Percentiles rank a stretch among this genome's conserved stretches.
Evolutionary conservation across 2,113 vertebrate species (phyloP).

Genomic region (Scytalopus superciliaris): DNA sequence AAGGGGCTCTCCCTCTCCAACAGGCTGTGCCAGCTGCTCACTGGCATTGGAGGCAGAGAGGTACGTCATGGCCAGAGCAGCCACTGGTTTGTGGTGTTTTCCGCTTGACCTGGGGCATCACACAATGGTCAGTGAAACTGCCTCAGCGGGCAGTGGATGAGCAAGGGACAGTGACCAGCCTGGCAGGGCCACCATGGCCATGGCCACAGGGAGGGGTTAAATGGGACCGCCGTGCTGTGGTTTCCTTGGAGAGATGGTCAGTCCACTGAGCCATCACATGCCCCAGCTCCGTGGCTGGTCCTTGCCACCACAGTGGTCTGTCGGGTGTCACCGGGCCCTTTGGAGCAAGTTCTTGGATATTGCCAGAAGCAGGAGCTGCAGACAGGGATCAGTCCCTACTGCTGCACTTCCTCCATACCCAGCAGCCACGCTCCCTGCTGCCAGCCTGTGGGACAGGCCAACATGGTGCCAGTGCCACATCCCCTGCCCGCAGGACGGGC

Average conservation of each 20-base stretch:
- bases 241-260: rapidly evolving
- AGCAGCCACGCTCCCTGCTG: rapidly evolving
- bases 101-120: background rate
- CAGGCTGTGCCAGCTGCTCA: rapidly evolving
- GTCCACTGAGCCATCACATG: background rate
- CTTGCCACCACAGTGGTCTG: background rate
- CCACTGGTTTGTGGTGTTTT: background rate
- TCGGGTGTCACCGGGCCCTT: background rate
- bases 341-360: background rate
- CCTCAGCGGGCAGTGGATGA: background rate
- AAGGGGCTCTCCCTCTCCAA: rapidly evolving
- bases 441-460: background rate
- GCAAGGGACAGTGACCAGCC: background rate
- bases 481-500: rapidly evolving
- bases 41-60: background rate
- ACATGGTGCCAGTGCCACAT: rapidly evolving
- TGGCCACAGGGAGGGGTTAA: rapidly evolving
- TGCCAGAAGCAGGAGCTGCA: background rate
- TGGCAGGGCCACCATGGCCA: rapidly evolving
- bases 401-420: background rate
- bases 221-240: rapidly evolving
- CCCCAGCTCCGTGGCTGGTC: rapidly evolving
- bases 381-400: background rate
- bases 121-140: background rate
- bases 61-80: rapidly evolving